These are phyloP conservation scores for Sceliomorpha sp. DNA, from an alignment of 2,888 invertebrate genomes.

Conservation along the genomic window DNA sequence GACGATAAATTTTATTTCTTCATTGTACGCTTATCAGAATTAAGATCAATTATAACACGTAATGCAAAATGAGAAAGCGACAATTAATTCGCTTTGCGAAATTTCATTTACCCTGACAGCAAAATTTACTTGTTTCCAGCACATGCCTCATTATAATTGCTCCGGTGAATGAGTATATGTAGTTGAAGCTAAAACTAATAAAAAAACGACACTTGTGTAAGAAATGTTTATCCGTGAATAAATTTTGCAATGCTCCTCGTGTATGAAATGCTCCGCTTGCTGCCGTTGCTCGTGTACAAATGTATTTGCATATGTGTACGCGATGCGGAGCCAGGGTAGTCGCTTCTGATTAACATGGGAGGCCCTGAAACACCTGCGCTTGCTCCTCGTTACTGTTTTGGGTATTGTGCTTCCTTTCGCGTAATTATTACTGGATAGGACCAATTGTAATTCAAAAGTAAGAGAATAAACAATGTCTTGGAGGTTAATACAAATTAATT, in stretches of 20 bases:
- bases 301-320: conserved; percentile 63
- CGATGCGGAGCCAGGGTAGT: conserved; percentile 58
- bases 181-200: conserved; percentile 52
- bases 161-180: conserved; percentile 62
- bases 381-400: conserved; percentile 55
- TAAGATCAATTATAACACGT: no score
- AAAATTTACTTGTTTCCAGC: conserved; percentile 61
- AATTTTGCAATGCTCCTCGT: conserved; percentile 68
- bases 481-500: no score
- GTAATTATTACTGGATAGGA: conserved; percentile 43
- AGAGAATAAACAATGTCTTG: background rate
- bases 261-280: conserved; percentile 67
- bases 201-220: conserved; percentile 48
- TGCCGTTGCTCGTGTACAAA: conserved; percentile 62
- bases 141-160: conserved; percentile 69
- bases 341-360: conserved; percentile 74
- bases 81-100: conserved; percentile 43
- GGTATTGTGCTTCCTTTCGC: conserved; percentile 44
- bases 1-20: no score
- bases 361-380: conserved; percentile 75
- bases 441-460: conserved; percentile 5
- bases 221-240: conserved; percentile 60
- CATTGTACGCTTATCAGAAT: no score
- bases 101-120: conserved; percentile 55
- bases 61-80: conserved; percentile 11